phyloP scores from a whole-genome alignment of 2,888 invertebrate genomes.

The Pterobdella sp. region DNA sequence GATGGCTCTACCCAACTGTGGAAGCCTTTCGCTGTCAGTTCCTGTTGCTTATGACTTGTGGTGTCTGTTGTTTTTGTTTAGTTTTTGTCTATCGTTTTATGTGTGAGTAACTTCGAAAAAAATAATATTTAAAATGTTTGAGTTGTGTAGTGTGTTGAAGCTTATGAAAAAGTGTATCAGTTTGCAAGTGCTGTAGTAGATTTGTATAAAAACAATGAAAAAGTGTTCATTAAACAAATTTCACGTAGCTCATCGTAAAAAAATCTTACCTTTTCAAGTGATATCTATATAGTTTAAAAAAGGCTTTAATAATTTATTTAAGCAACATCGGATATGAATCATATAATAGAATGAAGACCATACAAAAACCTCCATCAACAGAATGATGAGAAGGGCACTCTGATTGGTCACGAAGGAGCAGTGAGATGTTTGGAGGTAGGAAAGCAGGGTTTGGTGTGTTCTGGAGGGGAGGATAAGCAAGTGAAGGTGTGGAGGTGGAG shows the following conservation, averaged over 20 bases:
- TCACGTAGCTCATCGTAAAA: too few species aligned
- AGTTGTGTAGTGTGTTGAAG: too few species aligned
- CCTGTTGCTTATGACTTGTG: not conserved
- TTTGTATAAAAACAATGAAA: too few species aligned
- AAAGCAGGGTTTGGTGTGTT: constrained; percentile 41
- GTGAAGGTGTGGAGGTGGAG: constrained; percentile 44
- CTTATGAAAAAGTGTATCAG: too few species aligned
- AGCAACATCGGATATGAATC: too few species aligned
- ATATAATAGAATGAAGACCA: too few species aligned
- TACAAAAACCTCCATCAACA: constrained; percentile 31
- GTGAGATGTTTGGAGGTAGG: constrained; percentile 44
- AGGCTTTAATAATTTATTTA: too few species aligned
- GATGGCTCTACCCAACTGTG: constrained; percentile 43
- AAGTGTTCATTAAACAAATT: too few species aligned
- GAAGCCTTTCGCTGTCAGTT: constrained; percentile 36
- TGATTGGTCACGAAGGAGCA: constrained; percentile 46
- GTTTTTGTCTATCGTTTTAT: not conserved
- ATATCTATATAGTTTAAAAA: not conserved
- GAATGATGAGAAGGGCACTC: constrained; percentile 45
- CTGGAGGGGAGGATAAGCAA: constrained; percentile 44
- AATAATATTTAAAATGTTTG: constrained; percentile 12
- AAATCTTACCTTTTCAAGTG: not conserved
- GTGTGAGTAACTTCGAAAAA: not conserved
- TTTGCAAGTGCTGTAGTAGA: too few species aligned
- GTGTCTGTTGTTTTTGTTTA: not conserved